Base-by-base conservation (phyloP, 92 coral and sea anemone species). In the Zoanthus gigantus region DNA sequence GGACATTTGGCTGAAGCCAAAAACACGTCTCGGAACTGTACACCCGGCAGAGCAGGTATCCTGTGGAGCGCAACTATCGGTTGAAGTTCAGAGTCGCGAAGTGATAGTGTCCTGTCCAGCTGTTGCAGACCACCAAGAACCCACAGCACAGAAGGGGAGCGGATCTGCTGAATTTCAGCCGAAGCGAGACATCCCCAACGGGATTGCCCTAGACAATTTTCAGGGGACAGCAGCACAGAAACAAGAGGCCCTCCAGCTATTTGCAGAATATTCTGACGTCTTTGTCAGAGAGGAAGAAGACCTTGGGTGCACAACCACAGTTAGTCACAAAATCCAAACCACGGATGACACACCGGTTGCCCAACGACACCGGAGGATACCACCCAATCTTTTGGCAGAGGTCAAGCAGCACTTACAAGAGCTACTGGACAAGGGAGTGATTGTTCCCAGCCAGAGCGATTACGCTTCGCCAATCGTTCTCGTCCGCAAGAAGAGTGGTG, bases 61-160 rank as follows among this genome's bases (percentile, higher is more conserved):
- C 52, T 44, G 58, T 15, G 84, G 87, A 50, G 57, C 32, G 23
- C 46, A 76, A 37, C 88, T 92, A 84, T 37, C 76, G 76, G 84
- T 92, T 58, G 44, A 71, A 9, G 83, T 84, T 42, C 63, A 13
- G 48, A 79, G 82, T 71, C 58, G 90, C 63, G 88, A 83, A 71
- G 92, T 92, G 87, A 69, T 88, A 77, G 97, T 94, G 84, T 94
- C 92, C 37, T 89, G 81, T 78, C 50, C 14, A 29, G 88, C 77
- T 37, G 72, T 66, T 31, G 90, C 92, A 76, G 78, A 90, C 13
- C 66, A 82, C 84, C 65, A 57, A 13, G 15, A 57, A 57, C 65
- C 65, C 18, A 57, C 65, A 2, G 13, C 16, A 57, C 18, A 57
- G 65, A 57, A 15, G 65, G 65, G 4, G 13, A 3, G 65, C 0